Conservation (phyloP, 37 sponge, comb jelly and placozoan genomes). For the Cladorhizidae sp. region DNA sequence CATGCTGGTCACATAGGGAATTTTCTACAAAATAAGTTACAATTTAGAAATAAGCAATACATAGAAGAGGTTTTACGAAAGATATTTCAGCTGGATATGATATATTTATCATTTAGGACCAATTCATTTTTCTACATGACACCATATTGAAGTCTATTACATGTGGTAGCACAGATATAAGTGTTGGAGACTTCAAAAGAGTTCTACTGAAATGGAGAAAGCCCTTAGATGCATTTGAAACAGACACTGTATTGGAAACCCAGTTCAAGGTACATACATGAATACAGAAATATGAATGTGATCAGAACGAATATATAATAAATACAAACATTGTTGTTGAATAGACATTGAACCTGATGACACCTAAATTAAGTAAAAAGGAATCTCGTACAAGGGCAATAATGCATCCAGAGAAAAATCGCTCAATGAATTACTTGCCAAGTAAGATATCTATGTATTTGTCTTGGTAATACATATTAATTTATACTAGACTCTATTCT, state of each 20-base stretch:
- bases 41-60: background rate
- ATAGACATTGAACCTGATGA: background rate
- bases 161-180: slow-evolving; percentile 51
- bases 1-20: too few species aligned
- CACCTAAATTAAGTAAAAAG: background rate
- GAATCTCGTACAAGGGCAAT: background rate
- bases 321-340: background rate
- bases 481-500: background rate
- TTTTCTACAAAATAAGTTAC: too few species aligned
- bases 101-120: slow-evolving; percentile 26
- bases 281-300: background rate
- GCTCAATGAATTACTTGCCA: slow-evolving; percentile 43
- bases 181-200: background rate
- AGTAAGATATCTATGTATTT: background rate
- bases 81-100: background rate
- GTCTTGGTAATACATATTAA: background rate
- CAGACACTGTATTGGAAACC: slow-evolving; percentile 27
- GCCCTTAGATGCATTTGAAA: background rate
- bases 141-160: slow-evolving; percentile 47
- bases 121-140: slow-evolving; percentile 61
- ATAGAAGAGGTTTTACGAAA: too few species aligned
- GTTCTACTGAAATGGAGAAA: slow-evolving; percentile 16
- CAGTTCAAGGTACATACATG: slow-evolving; percentile 41
- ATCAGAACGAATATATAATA: background rate
- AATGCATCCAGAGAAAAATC: slow-evolving; percentile 21